A percentile compares a stretch with the other conserved stretches of the same genome.
Conservation (phyloP, 2,797 vertebrate species). For the Neoniphon sammara region DNA sequence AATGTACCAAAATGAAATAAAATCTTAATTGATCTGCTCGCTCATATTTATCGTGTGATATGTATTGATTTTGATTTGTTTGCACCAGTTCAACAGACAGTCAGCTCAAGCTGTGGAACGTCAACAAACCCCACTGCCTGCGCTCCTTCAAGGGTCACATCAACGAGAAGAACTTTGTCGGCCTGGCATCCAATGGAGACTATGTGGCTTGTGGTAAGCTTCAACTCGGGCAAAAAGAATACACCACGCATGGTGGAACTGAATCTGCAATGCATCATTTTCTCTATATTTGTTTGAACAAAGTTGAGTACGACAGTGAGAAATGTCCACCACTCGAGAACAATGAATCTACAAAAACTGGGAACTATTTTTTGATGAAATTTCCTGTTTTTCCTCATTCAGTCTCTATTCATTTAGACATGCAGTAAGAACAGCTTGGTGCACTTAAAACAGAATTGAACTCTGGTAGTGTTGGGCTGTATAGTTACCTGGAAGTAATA, state of each 20-base stretch:
- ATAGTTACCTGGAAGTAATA: too few species aligned
- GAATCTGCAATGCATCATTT: background rate
- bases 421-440: background rate
- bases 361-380: too few species aligned
- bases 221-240: background rate
- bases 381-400: too few species aligned
- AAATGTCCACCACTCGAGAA: too few species aligned
- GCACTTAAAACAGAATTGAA: background rate
- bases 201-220: constrained; percentile 97
- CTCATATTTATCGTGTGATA: too few species aligned
- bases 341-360: too few species aligned
- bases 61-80: background rate
- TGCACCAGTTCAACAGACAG: constrained; percentile 93
- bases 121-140: constrained; percentile 97
- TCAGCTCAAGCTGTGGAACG: constrained; percentile 98
- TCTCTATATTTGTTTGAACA: background rate
- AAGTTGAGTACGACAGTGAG: background rate
- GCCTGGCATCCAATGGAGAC: constrained; percentile 97
- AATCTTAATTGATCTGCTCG: too few species aligned
- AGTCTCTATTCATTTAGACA: too few species aligned
- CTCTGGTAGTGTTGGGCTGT: too few species aligned
- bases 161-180: constrained; percentile 99
- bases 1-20: background rate
- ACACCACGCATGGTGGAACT: background rate
- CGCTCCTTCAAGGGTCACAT: constrained; percentile 99